Conservation (phyloP, 2,113 vertebrate species). For the Cyanistes caeruleus region DNA sequence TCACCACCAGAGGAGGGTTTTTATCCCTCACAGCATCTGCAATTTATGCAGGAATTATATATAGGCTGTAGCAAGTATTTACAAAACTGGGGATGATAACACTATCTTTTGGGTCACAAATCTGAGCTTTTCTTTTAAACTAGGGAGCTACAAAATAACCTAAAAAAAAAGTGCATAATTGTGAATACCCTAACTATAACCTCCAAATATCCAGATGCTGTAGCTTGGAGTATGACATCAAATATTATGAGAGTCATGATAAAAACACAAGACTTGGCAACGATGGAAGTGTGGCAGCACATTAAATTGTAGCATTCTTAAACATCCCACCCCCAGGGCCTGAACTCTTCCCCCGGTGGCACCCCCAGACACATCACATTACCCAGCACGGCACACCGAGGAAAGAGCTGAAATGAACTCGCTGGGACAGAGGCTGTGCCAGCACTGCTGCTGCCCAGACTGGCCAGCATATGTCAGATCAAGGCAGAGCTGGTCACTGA, state of each 20-base stretch:
- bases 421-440: constrained; percentile 7
- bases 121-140: neutral
- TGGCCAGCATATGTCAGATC: neutral
- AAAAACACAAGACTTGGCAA: neutral
- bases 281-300: neutral
- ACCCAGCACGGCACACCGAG: neutral
- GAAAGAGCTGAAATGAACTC: neutral
- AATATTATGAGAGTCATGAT: neutral
- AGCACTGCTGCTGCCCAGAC: neutral
- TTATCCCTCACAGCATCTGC: neutral
- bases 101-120: neutral
- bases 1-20: neutral
- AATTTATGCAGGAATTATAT: neutral
- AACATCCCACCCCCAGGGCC: neutral
- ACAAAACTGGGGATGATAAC: neutral
- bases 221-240: neutral
- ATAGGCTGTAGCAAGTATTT: neutral
- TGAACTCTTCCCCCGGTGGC: neutral
- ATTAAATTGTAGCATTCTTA: neutral
- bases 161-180: neutral
- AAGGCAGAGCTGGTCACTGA: neutral
- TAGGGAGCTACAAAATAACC: neutral
- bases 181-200: neutral
- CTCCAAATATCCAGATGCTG: neutral
- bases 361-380: rapidly evolving